These are phyloP conservation scores for Gnathonemus longibarbis DNA, from an alignment of 2,113 vertebrate species.

Conservation along the genomic window DNA sequence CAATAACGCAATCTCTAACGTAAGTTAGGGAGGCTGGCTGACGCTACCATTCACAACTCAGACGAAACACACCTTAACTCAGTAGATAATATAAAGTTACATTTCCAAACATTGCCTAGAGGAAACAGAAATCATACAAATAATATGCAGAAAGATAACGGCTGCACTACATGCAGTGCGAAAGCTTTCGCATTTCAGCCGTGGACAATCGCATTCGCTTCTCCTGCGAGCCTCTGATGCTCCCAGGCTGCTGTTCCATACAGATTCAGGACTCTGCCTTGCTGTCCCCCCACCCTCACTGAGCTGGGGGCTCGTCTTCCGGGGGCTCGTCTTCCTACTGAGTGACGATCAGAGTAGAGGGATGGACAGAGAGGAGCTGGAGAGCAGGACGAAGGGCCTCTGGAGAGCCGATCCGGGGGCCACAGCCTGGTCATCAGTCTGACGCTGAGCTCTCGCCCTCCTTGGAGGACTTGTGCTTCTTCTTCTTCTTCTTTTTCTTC, in stretches of 20 bases:
- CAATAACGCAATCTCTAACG: background rate
- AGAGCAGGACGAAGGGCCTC: background rate
- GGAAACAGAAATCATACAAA: background rate
- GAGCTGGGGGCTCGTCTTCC: slow-evolving; percentile 29
- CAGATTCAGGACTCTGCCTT: slow-evolving; percentile 19
- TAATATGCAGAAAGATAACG: background rate
- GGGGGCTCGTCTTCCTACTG: slow-evolving; percentile 44
- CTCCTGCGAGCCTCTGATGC: background rate
- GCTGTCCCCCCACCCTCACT: slow-evolving; percentile 22
- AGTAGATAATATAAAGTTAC: background rate
- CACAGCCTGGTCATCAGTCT: slow-evolving; percentile 48
- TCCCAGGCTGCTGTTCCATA: background rate
- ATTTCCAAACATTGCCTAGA: background rate
- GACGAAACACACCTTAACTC: background rate
- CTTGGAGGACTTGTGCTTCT: slow-evolving; percentile 68
- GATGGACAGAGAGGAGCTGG: slow-evolving; percentile 19
- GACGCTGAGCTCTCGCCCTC: slow-evolving; percentile 61
- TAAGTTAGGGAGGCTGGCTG: background rate
- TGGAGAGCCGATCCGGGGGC: background rate
- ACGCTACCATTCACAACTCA: background rate
- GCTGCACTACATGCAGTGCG: background rate
- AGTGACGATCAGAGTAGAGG: slow-evolving; percentile 25
- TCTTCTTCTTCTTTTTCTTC: slow-evolving; percentile 72
- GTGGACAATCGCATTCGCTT: background rate
- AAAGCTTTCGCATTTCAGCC: background rate